Base-by-base conservation (phyloP, 2,888 invertebrate genomes). In the Rhopalosiphum nymphaeae region DNA sequence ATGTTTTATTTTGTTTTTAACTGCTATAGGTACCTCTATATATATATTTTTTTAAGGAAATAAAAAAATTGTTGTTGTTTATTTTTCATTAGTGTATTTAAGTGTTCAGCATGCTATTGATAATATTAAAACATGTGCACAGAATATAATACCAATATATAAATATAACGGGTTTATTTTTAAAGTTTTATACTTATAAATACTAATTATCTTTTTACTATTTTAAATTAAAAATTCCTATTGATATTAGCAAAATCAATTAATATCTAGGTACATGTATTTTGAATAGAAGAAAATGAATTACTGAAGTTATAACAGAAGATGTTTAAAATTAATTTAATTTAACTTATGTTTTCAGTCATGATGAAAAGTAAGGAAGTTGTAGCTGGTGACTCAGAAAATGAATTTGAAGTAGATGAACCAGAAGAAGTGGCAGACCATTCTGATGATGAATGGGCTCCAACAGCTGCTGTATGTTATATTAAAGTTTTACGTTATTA, bases 361-460 rank as follows among this genome's bases (percentile, higher is more conserved):
- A 94, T 42, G 49, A 94, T 94, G 94, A 94, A 94, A 86, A 94
- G 88, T 92, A 92, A 92, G 42, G 92, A 94, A 46, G 46, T 53
- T 10, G 49, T 94, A 46, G 91, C 94, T 56, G 94, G 16, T 42
- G 95, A 95, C 56, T 95, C 95, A 16, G 95, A 95, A 94, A 95
- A 95, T 94, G 95, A 95, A 94, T 95, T 95, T 94, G 95, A 95
- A 91, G 95, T 95, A n/a, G 96, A 96, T 95, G 96, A 96, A 95
- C 96, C 96, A 1, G 96, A 96, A 94, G 96, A 96, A 95, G 95
- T 96, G 85, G 96, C 95, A 95, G 96, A 96, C 95, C 96, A 95
- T 67, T 96, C 96, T n/a, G 96, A 96, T 94, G 96, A 96, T 95
- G 96, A 96, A 91, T 96, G 96, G 96, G 95, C 95, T 88, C 96